phyloP scores from a whole-genome alignment of 2,888 invertebrate genomes.

The Drosophila tanythrix region DNA sequence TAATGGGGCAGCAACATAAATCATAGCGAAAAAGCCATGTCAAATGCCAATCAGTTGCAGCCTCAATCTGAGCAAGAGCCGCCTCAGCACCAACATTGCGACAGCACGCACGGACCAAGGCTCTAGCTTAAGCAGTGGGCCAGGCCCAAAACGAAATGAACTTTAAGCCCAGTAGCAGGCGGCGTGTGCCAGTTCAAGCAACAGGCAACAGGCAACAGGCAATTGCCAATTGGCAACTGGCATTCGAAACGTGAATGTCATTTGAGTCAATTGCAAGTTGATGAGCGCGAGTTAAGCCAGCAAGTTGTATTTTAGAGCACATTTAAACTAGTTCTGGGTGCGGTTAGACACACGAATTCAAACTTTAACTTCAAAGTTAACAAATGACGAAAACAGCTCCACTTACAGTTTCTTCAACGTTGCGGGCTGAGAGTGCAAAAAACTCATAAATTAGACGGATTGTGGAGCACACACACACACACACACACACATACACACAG shows the following conservation, averaged over 20 bases:
- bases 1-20: slow-evolving; percentile 66
- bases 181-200: slow-evolving; percentile 2
- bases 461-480: slow-evolving; percentile 26
- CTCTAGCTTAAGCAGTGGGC: slow-evolving; percentile 1
- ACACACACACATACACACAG: slow-evolving; percentile 3
- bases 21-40: slow-evolving; percentile 63
- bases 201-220: background rate
- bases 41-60: slow-evolving; percentile 43
- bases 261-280: slow-evolving; percentile 66
- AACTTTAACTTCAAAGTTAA: slow-evolving; percentile 60
- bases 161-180: slow-evolving; percentile 67
- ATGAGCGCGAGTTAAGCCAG: slow-evolving; percentile 54
- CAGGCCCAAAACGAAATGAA: slow-evolving; percentile 44
- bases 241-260: slow-evolving; percentile 72
- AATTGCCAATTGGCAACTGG: slow-evolving; percentile 16
- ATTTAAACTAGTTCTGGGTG: slow-evolving; percentile 56
- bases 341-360: slow-evolving; percentile 65
- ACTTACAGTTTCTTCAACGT: slow-evolving; percentile 52
- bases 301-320: slow-evolving; percentile 1
- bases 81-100: background rate
- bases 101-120: slow-evolving; percentile 49
- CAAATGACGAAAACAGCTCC: slow-evolving; percentile 18
- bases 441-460: slow-evolving; percentile 72
- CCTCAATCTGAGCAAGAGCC: background rate
- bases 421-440: slow-evolving; percentile 67